Evolutionary conservation across 2,888 invertebrate genomes (phyloP), one percentile per base, ranked within the genome.

Genomic region (Eupsilia transversa): DNA sequence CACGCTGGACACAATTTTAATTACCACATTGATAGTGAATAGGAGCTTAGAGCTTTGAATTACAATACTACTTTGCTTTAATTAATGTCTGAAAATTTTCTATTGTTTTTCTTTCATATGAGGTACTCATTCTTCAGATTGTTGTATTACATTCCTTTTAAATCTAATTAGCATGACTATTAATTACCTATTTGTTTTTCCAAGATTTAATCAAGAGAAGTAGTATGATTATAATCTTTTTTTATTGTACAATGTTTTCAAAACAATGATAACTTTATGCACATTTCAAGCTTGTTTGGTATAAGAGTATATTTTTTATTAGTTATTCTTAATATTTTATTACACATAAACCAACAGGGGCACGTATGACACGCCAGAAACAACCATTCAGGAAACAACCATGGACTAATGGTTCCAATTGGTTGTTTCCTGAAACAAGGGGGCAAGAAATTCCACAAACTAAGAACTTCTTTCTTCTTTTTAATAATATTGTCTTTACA

Each of bases 131-230:
- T n/a, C n/a, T 38, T 35, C 17, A 60, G 17, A n/a, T 60, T 17
- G 9, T 0, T 38, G n/a, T 60, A n/a, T 60, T n/a, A n/a, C 35
- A 60, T 60, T 35, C 10, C 1, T 52, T 20, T n/a, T 17, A 41
- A 33, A n/a, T 30, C 30, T 23, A 61, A 61, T 17, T 41, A 30
- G 23, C 30, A 1, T 30, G n/a, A 41, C n/a, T 33, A 17, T 33
- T 20, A n/a, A n/a, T n/a, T n/a, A n/a, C n/a, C n/a, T n/a, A 17
- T 68, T 68, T 63, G 65, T 43, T 43, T 43, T 20, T n/a, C 5
- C 3, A 66, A 17, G 67, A 46, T 61, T 41, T 6, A 30, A 41
- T 41, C 17, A 61, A 23, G 27, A 38, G 17, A 17, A n/a, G 12
- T 12, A 27, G 12, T n/a, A 23, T 60, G 14, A 41, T 41, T 65